These are phyloP conservation scores for Macaria notata DNA, from an alignment of 2,888 invertebrate species.

Conservation along the genomic window DNA sequence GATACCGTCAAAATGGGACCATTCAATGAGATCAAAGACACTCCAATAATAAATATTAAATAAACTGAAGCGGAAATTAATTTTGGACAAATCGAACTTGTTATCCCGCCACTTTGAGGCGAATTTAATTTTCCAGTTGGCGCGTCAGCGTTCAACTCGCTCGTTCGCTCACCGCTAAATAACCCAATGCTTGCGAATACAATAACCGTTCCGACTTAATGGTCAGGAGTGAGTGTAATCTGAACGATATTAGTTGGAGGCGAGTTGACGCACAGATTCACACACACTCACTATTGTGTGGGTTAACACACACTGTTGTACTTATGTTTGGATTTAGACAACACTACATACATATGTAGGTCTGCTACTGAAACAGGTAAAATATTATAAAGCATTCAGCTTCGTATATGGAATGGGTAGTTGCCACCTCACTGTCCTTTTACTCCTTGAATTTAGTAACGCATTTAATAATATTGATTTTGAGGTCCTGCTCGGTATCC, in stretches of 20 bases:
- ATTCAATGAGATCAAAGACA: constrained; percentile 2
- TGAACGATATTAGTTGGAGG: constrained; percentile 27
- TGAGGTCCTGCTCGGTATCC: no score
- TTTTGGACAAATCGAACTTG: constrained; percentile 18
- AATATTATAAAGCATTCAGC: no score
- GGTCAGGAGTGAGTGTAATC: constrained; percentile 39
- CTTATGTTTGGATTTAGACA: no score
- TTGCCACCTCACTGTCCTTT: no score
- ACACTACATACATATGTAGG: no score
- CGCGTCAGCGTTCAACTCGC: constrained; percentile 26
- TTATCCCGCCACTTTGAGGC: constrained; percentile 21
- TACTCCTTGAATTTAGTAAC: no score
- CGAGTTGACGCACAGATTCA: not conserved
- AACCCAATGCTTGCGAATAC: constrained; percentile 28
- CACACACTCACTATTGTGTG: not conserved
- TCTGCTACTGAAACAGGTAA: no score
- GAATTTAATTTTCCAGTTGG: constrained; percentile 33
- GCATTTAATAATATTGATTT: no score
- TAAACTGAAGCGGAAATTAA: constrained; percentile 16
- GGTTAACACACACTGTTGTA: no score
- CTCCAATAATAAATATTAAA: constrained; percentile 16
- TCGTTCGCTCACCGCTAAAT: constrained; percentile 34
- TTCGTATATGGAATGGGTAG: no score
- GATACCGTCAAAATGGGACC: no score
- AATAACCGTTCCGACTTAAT: constrained; percentile 29